Conservation (phyloP, 1,140 invertebrate genomes). For the Acromyrmex charruanus region DNA sequence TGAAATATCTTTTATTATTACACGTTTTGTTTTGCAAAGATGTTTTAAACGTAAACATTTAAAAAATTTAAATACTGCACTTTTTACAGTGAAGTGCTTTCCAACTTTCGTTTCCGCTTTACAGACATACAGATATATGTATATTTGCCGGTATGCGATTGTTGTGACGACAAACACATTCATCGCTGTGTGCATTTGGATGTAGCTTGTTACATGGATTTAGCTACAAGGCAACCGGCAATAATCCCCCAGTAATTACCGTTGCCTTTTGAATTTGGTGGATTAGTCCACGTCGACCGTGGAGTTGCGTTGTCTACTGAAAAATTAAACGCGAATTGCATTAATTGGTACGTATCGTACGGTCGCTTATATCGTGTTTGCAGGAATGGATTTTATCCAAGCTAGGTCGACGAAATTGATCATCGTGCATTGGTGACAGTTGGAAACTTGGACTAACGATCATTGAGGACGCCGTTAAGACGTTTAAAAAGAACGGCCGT, state of each 20-base stretch:
- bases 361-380: background rate
- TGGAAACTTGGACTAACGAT: constrained; percentile 54
- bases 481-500: constrained; percentile 66
- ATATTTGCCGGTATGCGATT: background rate
- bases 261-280: constrained; percentile 55
- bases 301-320: constrained; percentile 52
- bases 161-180: background rate
- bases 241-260: constrained; percentile 65
- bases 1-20: too few species aligned
- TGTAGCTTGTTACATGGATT: constrained; percentile 55
- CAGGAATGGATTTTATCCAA: constrained; percentile 10
- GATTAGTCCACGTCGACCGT: constrained; percentile 55
- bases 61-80: too few species aligned
- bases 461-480: constrained; percentile 67
- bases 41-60: too few species aligned
- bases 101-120: background rate
- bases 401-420: constrained; percentile 5
- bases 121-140: background rate
- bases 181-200: background rate
- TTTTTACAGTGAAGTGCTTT: background rate
- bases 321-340: constrained; percentile 71
- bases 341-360: constrained; percentile 61
- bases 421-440: background rate
- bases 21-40: too few species aligned
- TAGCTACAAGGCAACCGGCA: constrained; percentile 37